A percentile compares a stretch with the other conserved stretches of the same genome.
Evolutionary conservation across 2,797 vertebrate species (phyloP).

Genomic region (Ispidina picta): DNA sequence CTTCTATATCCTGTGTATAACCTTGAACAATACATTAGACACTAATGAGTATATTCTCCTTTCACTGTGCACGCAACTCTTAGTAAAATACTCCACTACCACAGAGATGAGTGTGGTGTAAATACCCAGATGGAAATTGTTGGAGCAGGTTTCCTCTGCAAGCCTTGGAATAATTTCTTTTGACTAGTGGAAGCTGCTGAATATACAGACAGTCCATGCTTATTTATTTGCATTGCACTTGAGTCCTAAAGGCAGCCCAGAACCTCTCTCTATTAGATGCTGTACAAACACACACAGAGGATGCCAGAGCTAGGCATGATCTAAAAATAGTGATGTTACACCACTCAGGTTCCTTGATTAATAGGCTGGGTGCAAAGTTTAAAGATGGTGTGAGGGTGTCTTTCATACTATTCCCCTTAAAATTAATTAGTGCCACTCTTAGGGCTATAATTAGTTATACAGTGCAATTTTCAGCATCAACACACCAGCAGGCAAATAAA

Average conservation of each 20-base stretch:
- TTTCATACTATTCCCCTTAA: background rate
- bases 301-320: background rate
- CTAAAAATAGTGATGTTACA: background rate
- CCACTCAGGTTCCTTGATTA: background rate
- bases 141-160: background rate
- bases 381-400: background rate
- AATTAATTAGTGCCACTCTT: background rate
- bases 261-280: background rate
- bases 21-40: slow-evolving; percentile 76
- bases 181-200: background rate
- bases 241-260: background rate
- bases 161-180: background rate
- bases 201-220: background rate
- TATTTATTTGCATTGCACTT: background rate
- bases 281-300: background rate
- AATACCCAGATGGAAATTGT: background rate
- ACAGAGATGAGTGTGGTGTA: background rate
- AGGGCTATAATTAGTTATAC: background rate
- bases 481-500: slow-evolving; percentile 20
- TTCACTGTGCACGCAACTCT: background rate
- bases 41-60: slow-evolving; percentile 70
- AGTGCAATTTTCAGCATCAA: background rate
- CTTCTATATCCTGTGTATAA: slow-evolving; percentile 69
- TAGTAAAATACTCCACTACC: background rate
- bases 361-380: background rate